Base-by-base conservation (phyloP, 64 coral and sea anemone genomes). In the Montipora cactus region DNA sequence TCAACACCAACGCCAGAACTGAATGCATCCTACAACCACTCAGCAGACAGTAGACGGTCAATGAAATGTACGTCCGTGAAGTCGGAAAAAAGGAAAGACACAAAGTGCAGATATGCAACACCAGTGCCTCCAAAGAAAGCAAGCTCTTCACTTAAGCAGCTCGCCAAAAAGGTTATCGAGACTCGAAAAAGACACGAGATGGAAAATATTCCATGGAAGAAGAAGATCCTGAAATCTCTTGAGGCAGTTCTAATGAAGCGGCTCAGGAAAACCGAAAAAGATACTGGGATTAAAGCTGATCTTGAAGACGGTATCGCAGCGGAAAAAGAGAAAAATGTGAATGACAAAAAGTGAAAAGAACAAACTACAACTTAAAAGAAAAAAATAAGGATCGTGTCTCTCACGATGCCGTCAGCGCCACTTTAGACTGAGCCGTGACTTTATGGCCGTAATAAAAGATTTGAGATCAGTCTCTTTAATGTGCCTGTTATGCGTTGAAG, bases 151-250 rank as follows among this genome's bases (percentile, higher is more conserved):
- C 46, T 86, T 47, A 62, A 71, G 8, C 82, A 86, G 45, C 82
- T 86, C 19, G 82, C 66, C n/a, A 86, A 72, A 71, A 86, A 86
- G n/a, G n/a, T 86, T 16, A 50, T 49, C 19, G 82, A 86, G 62
- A 86, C 82, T 50, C 45, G 82, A 7, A 14, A 86, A 45, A 86
- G 82, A 72, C 49, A 70, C 21, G 46, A 72, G 15, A 70, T 49
- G 82, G 82, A 86, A 50, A 71, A 11, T 20, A 86, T 86, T 72
- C 82, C 82, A 5, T 86, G 82, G 82, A 86, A 86, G 66, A 86
- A 86, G 47, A 86, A 86, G 18, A 86, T 86, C 5, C 20, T 86
- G 0, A 86, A 86, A 86, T 86, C 82, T 72, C 82, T 86, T 50
- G 82, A 86, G 49, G 82, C 44, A 2, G 82, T 86, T 18, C n/a